Evolutionary conservation across 1,140 invertebrate genomes (phyloP), one percentile per base, ranked within the genome.

Genomic region (Thaumatotibia leucotreta): DNA sequence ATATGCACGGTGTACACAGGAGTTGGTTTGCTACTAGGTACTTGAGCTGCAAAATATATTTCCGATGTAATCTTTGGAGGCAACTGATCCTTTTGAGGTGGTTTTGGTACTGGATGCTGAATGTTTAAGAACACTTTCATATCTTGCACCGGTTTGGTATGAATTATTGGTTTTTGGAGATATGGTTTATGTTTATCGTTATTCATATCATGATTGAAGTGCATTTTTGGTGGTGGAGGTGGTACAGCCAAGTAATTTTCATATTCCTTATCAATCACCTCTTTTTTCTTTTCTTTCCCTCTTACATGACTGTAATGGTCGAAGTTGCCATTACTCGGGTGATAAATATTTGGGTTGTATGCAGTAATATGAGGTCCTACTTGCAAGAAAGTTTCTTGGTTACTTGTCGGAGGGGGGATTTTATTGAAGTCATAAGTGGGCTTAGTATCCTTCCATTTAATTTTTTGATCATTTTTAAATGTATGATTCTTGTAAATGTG

Each of bases 51-150:
- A 70, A 87, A 92, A 73, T 92, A 92, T 63, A 92, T 83, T 79
- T 92, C 91, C 20, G 90, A 91, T 14, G 91, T 92, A 32, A 92
- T 84, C 80, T 91, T 91, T 8, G 86, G 87, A 31, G 83, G 88
- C 11, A 71, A 20, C 67, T 83, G 78, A 66, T 84, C 74, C 67
- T 77, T 74, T 61, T 70, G 70, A 23, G 68, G 45, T 54, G 33
- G 64, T 68, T 77, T 79, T n/a, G 87, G 77, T 63, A 88, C 71
- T 22, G 86, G 86, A 70, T 88, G 86, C 72, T 87, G 88, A 67
- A 89, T 80, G 58, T 89, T 85, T 11, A 85, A 75, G 70, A 85
- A 86, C 39, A 86, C 76, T 75, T 88, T 91, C 77, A 84, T 84
- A 70, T 91, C 88, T 70, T 86, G 82, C 10, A 86, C 69, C 9